These are phyloP conservation scores for Palythoa grandis DNA, from an alignment of 92 coral and sea anemone species.

Conservation along the genomic window DNA sequence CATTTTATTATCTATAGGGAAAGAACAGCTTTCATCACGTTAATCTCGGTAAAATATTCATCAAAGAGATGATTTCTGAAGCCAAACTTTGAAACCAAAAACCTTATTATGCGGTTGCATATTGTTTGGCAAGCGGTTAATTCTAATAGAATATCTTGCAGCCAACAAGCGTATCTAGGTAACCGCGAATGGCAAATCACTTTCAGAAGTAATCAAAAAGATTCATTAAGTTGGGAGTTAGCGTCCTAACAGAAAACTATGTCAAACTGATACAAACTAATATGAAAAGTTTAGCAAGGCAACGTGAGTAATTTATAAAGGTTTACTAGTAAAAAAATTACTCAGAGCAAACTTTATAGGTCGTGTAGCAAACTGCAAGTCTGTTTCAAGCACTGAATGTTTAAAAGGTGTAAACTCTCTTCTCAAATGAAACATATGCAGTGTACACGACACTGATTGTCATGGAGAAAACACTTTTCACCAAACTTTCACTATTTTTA, in stretches of 20 bases:
- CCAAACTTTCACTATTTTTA: background rate
- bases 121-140: background rate
- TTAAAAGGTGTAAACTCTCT: background rate
- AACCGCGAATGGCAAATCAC: background rate
- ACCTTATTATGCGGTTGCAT: background rate
- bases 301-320: background rate
- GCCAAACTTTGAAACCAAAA: background rate
- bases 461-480: conserved; percentile 13
- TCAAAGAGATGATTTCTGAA: background rate
- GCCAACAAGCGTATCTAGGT: conserved; percentile 5
- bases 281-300: background rate
- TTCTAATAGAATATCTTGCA: conserved; percentile 4
- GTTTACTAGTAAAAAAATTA: background rate
- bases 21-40: background rate
- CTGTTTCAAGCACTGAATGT: background rate
- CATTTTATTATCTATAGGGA: background rate
- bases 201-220: conserved; percentile 2
- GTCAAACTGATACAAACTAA: conserved; percentile 10
- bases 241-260: conserved; percentile 10
- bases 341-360: background rate
- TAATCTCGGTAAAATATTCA: background rate
- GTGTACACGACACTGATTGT: conserved; percentile 2
- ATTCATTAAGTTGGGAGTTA: conserved; percentile 27
- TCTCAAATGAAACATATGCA: conserved; percentile 23
- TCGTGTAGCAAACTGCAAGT: conserved; percentile 23